Evolutionary conservation across 2,888 invertebrate genomes (phyloP).

Genomic region (Ormyrus nitidulus): DNA sequence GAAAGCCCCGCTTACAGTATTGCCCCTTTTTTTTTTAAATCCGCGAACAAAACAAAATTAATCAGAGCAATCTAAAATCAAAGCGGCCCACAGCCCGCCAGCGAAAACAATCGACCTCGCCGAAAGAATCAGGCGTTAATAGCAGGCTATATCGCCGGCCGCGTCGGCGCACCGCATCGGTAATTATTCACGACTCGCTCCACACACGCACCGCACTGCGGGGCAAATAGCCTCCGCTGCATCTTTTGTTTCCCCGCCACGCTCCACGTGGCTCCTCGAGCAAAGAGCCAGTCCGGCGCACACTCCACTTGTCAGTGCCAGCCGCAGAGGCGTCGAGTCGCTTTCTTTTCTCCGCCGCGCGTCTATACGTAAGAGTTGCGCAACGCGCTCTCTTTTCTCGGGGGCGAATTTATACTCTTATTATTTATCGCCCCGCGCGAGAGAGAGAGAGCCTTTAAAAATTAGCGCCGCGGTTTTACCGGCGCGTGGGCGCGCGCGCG

Average conservation of each 20-base stretch:
- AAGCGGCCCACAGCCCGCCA: not conserved
- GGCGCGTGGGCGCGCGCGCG: no score
- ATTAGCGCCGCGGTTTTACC: not conserved
- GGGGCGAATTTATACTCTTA: constrained; percentile 13
- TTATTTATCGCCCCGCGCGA: constrained; percentile 12
- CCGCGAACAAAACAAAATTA: no score
- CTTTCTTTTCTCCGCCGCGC: constrained; percentile 1
- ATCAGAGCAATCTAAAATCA: not conserved
- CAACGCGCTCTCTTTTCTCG: not conserved
- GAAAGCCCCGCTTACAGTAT: not conserved
- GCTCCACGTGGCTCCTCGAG: no score
- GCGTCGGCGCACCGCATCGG: constrained; percentile 7
- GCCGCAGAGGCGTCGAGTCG: constrained; percentile 17
- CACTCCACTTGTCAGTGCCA: constrained; percentile 43
- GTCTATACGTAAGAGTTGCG: not conserved
- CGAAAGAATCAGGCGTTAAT: not conserved
- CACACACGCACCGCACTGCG: not conserved
- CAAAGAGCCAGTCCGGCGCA: no score
- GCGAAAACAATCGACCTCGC: not conserved
- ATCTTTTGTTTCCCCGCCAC: constrained; percentile 25
- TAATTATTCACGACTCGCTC: constrained; percentile 23
- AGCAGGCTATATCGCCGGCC: not conserved
- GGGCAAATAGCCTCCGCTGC: not conserved
- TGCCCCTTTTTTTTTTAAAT: not conserved
- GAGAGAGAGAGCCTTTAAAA: no score